Conservation (phyloP, 2,113 vertebrate species). For the Andinoacara biseriatus region DNA sequence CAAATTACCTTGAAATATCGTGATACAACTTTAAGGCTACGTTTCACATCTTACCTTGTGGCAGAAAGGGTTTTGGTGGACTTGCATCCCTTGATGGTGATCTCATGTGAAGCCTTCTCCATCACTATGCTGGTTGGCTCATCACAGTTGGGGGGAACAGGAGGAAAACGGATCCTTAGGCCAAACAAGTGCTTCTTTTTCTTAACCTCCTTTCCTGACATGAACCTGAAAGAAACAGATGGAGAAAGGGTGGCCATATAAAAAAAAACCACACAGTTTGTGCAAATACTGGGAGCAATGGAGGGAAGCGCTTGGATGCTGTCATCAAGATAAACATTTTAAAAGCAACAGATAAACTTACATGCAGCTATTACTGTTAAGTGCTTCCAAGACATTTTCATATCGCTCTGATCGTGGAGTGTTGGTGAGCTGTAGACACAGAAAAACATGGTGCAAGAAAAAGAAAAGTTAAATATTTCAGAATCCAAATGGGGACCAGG, state of each 20-base stretch:
- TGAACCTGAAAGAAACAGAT: slow-evolving; percentile 85
- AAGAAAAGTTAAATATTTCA: background rate
- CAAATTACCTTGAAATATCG: background rate
- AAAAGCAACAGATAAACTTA: slow-evolving; percentile 74
- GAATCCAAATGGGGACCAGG: background rate
- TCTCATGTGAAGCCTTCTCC: slow-evolving; percentile 92
- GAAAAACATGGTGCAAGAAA: background rate
- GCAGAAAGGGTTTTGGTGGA: slow-evolving; percentile 86
- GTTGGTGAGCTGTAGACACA: slow-evolving; percentile 84
- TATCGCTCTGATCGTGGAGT: slow-evolving; percentile 92
- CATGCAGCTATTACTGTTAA: slow-evolving; percentile 96
- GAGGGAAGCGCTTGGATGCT: background rate
- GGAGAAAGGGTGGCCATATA: background rate
- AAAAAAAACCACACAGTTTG: background rate
- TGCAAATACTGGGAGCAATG: background rate
- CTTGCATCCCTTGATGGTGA: slow-evolving; percentile 97
- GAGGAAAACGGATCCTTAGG: slow-evolving; percentile 95
- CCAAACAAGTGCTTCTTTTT: slow-evolving; percentile 99
- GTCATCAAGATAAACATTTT: background rate
- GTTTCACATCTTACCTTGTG: slow-evolving; percentile 81
- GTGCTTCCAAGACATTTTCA: slow-evolving; percentile 89
- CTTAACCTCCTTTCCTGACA: slow-evolving; percentile 99
- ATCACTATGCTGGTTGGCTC: slow-evolving; percentile 86
- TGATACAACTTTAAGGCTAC: background rate
- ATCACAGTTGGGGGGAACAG: slow-evolving; percentile 89